Base-by-base conservation (phyloP, 2,888 invertebrate species). In the Neoscelio sp. region DNA sequence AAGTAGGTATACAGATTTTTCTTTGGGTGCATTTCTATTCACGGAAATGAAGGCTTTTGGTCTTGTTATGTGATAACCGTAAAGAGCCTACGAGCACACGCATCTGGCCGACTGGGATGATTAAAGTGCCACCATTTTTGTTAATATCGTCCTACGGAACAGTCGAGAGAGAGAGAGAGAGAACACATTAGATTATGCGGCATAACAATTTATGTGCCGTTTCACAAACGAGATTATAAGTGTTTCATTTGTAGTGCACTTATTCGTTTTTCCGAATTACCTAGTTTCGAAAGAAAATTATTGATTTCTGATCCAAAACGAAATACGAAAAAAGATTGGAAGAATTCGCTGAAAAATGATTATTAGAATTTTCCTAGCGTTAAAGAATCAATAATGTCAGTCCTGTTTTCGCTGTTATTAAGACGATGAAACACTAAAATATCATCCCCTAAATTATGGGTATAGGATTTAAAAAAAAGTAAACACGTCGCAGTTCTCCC, bases 1-100 rank as follows among this genome's bases (percentile, higher is more conserved):
- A 65, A 65, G 50, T 50, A 50, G 40, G 50, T 50, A 65, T 50
- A 50, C 65, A 65, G 28, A 38, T 38, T 40, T 50, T 64, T 65
- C 52, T 40, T 50, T 28, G 8, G 40, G 40, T 65, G 42, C 65
- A 65, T 65, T 65, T 50, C 65, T 40, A 50, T 65, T 65, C 48
- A 48, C 35, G 50, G 18, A 64, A 64, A 48, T 64, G 50, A 50
- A 64, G 26, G 48, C 64, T 50, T 48, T 64, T 38, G 48, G 48
- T 64, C 64, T 48, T 38, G 35, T 60, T 48, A 64, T 23, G 60
- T 20, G 44, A 30, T 60, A 58, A 58, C 42, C 33, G 60, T 44
- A 60, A 60, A 60, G 60, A 60, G 46, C 17, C 35, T 23, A 35
- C 8, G 17, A 30, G 42, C 18, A n/a, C 30, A 52, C 18, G 52